Evolutionary conservation across 1,140 invertebrate genomes (phyloP).

Genomic region (Zaprionus gabonicus): DNA sequence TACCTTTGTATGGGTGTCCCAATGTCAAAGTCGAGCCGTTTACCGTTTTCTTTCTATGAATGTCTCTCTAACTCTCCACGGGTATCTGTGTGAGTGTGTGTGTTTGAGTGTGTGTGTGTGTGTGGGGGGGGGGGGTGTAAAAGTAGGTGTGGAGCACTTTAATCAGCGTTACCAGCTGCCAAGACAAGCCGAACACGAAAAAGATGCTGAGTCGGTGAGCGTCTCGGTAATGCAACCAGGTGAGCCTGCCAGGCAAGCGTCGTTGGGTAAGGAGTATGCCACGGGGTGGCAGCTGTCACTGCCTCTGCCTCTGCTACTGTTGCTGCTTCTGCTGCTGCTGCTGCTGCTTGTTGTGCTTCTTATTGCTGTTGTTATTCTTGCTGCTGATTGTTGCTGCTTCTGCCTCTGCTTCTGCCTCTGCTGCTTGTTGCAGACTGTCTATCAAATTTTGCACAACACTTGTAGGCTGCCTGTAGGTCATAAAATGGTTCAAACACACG

Average conservation of each 20-base stretch:
- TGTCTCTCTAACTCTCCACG: not conserved
- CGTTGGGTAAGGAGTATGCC: too few species aligned
- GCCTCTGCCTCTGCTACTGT: not conserved
- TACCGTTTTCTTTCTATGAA: conserved; percentile 46
- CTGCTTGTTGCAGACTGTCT: conserved; percentile 12
- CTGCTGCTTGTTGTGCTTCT: not conserved
- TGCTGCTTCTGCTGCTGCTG: not conserved
- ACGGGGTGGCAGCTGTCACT: not conserved
- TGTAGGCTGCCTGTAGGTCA: conserved; percentile 4
- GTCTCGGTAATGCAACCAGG: conserved; percentile 2
- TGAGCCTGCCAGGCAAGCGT: not conserved
- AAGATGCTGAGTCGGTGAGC: conserved; percentile 29
- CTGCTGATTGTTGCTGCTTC: conserved; percentile 3
- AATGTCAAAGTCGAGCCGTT: conserved; percentile 15
- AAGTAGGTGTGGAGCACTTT: conserved; percentile 45
- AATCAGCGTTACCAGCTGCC: conserved; percentile 62
- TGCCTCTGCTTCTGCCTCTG: not conserved
- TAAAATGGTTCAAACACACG: not conserved
- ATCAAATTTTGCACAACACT: conserved; percentile 1
- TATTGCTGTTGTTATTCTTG: conserved; percentile 9
- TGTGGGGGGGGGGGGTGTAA: too few species aligned
- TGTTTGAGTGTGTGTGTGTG: conserved; percentile 1
- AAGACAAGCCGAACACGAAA: conserved; percentile 18
- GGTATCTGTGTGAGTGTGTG: not conserved
- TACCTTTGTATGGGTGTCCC: not conserved